Percentiles rank a stretch among this genome's conserved stretches.
These are phyloP conservation scores for Diarsia brunnea DNA, from an alignment of 2,888 invertebrate species.

Conservation along the genomic window DNA sequence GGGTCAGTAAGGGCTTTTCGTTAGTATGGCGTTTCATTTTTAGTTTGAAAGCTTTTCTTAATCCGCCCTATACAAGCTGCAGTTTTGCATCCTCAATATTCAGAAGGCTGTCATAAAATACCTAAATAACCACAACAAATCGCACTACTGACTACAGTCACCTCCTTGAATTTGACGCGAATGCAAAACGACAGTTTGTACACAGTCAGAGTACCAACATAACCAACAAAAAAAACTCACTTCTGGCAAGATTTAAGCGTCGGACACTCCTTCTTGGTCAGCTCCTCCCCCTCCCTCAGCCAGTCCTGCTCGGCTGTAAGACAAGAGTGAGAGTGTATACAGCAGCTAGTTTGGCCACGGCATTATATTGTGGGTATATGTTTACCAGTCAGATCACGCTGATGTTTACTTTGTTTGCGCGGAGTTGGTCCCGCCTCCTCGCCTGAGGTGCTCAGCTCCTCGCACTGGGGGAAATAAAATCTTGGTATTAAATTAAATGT, in stretches of 20 bases:
- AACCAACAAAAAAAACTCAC: constrained; percentile 74
- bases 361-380: constrained; percentile 55
- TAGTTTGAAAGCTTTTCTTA: no score
- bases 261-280: constrained; percentile 86
- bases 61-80: no score
- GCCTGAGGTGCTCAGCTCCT: constrained; percentile 89
- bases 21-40: neutral
- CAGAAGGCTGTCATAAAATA: no score
- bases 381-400: constrained; percentile 86
- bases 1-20: neutral
- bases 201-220: no score
- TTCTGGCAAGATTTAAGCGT: constrained; percentile 88
- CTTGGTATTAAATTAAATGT: neutral
- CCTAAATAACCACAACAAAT: no score
- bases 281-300: constrained; percentile 88
- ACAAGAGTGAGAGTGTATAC: constrained; percentile 55
- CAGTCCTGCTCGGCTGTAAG: constrained; percentile 88
- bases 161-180: no score
- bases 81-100: no score
- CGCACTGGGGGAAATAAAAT: constrained; percentile 84
- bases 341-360: constrained; percentile 51
- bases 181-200: no score
- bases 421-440: constrained; percentile 91
- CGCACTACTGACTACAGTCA: no score
- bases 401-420: constrained; percentile 91